phyloP scores from a whole-genome alignment of 2,797 vertebrate genomes.

The Schizothorax lantsangensis region DNA sequence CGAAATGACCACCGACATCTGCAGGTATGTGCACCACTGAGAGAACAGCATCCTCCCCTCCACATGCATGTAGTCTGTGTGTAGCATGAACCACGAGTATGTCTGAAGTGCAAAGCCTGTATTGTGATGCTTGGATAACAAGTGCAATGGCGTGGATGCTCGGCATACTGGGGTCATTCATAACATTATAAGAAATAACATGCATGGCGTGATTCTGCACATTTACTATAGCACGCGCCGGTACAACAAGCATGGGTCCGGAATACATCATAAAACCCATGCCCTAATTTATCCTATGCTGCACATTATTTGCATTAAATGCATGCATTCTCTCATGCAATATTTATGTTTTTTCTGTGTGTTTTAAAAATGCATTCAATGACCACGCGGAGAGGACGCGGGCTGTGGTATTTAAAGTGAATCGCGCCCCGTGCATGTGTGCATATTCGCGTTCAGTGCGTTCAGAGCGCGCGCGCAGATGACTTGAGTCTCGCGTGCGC shows the following conservation, averaged over 20 bases:
- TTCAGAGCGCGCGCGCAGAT: slow-evolving; percentile 33
- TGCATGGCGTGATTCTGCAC: neutral
- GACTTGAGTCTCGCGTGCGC: slow-evolving; percentile 77
- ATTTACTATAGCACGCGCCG: neutral
- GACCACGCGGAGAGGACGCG: neutral
- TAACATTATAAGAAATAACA: neutral
- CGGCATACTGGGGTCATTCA: neutral
- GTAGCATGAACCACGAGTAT: neutral
- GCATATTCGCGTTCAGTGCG: neutral
- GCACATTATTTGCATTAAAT: neutral
- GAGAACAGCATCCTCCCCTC: neutral
- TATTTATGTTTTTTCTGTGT: neutral
- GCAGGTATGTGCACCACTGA: slow-evolving; percentile 44
- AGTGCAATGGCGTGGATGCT: too few relatives aligned
- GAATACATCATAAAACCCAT: neutral
- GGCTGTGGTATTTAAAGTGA: neutral
- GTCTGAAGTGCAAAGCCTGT: neutral
- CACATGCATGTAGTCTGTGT: slow-evolving; percentile 17
- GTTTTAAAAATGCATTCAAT: neutral
- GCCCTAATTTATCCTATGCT: neutral
- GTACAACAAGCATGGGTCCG: neutral
- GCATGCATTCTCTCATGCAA: neutral
- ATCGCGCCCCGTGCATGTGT: neutral
- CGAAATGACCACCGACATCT: slow-evolving; percentile 47
- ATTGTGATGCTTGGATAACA: neutral